phyloP scores from a whole-genome alignment of 2,797 vertebrate genomes.

The Alca torda region DNA sequence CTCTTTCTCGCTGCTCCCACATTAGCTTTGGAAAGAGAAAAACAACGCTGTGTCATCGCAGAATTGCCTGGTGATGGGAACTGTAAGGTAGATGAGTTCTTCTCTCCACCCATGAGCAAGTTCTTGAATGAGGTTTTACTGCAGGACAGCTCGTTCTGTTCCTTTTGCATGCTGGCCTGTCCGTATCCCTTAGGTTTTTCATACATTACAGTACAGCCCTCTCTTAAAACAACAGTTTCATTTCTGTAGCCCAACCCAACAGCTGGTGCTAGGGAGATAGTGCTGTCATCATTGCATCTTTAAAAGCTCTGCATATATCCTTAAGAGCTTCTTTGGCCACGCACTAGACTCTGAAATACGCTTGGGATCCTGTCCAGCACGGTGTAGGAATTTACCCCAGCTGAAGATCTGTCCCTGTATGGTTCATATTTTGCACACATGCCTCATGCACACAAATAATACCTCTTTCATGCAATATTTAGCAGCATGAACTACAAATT shows the following conservation, averaged over 20 bases:
- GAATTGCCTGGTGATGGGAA: conserved; percentile 50
- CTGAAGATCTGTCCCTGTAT: background rate
- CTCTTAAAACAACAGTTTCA: conserved; percentile 11
- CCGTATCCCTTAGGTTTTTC: conserved; percentile 17
- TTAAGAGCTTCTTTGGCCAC: background rate
- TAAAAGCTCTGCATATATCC: background rate
- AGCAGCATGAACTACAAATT: background rate
- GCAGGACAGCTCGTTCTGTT: conserved; percentile 3
- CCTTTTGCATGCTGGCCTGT: background rate
- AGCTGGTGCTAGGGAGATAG: background rate
- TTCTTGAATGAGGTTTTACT: conserved; percentile 58
- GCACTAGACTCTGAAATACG: background rate
- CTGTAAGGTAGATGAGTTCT: conserved; percentile 57
- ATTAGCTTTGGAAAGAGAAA: conserved; percentile 46
- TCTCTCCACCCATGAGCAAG: conserved; percentile 52
- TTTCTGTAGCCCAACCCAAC: background rate
- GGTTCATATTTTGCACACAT: background rate
- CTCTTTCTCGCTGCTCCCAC: background rate
- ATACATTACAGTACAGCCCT: background rate
- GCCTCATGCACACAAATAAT: background rate
- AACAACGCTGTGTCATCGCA: background rate
- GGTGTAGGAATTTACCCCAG: background rate
- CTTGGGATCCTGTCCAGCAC: background rate
- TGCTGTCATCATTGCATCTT: background rate
- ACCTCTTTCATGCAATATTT: conserved; percentile 5